Evolutionary conservation across 2,113 vertebrate species (phyloP).

Genomic region (Spheniscus mendiculus): DNA sequence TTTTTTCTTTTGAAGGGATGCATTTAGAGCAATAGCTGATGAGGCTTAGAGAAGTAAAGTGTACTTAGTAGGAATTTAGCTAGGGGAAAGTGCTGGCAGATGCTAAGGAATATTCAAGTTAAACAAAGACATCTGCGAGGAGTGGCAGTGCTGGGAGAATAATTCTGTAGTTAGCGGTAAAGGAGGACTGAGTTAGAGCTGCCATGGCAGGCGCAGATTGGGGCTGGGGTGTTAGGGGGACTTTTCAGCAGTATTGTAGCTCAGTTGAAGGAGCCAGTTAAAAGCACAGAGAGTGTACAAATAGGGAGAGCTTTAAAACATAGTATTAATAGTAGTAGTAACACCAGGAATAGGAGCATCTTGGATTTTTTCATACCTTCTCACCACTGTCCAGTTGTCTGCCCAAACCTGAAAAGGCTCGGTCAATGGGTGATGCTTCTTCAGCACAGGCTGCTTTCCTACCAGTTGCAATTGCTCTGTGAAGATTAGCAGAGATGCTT

Average conservation of each 20-base stretch:
- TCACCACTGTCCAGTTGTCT: background rate
- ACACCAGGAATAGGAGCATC: background rate
- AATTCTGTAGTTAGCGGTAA: background rate
- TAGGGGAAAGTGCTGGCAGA: background rate
- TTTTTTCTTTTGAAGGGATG: background rate
- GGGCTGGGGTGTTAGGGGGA: background rate
- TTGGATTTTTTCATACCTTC: background rate
- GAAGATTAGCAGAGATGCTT: background rate
- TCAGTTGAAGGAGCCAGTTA: background rate
- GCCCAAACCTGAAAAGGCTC: background rate
- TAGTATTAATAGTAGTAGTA: background rate
- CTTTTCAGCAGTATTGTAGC: background rate
- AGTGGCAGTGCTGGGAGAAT: background rate
- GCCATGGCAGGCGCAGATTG: background rate
- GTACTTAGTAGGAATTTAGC: background rate
- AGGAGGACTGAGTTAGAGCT: background rate
- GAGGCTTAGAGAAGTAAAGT: background rate
- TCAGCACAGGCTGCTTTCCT: background rate
- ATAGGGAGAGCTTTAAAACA: background rate
- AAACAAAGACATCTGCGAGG: constrained; percentile 26
- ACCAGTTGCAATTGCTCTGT: background rate
- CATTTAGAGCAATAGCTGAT: background rate
- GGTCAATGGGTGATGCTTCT: background rate
- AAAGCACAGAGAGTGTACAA: background rate
- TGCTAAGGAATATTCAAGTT: constrained; percentile 2